A percentile compares a stretch with the other conserved stretches of the same genome.
Conservation (phyloP, 2,113 vertebrate species). For the Cinclus cinclus region DNA sequence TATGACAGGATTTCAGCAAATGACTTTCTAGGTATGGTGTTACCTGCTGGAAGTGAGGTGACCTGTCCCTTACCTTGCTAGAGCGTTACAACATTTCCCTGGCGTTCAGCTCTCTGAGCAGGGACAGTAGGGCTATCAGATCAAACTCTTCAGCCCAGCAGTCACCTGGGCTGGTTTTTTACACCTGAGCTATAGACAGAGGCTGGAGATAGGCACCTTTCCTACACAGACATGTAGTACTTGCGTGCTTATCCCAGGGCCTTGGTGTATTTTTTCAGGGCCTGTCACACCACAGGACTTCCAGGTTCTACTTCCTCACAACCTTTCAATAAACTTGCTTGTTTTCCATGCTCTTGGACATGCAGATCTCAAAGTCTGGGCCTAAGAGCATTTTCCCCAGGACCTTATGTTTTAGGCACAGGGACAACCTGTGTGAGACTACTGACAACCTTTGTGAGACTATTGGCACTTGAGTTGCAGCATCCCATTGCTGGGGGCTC, state of each 20-base stretch:
- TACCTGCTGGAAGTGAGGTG: background rate
- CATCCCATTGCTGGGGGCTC: background rate
- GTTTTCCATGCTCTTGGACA: background rate
- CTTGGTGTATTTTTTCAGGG: background rate
- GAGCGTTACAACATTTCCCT: background rate
- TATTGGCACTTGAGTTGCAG: background rate
- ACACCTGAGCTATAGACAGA: background rate
- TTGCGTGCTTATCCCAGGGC: background rate
- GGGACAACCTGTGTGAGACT: background rate
- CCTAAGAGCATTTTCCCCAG: background rate
- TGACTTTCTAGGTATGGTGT: slow-evolving; percentile 86
- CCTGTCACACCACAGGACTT: background rate
- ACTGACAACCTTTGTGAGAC: background rate
- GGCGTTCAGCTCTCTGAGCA: background rate
- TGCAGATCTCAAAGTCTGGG: background rate
- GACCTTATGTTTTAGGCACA: background rate
- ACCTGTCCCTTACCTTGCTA: background rate
- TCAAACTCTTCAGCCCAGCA: background rate
- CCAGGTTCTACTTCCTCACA: background rate
- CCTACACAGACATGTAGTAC: background rate
- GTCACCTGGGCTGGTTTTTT: background rate
- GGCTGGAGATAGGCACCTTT: background rate
- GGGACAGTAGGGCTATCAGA: background rate
- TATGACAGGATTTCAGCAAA: slow-evolving; percentile 90
- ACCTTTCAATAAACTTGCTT: background rate